Base-by-base conservation (phyloP, 2,113 vertebrate genomes). In the Gymnarchus niloticus region DNA sequence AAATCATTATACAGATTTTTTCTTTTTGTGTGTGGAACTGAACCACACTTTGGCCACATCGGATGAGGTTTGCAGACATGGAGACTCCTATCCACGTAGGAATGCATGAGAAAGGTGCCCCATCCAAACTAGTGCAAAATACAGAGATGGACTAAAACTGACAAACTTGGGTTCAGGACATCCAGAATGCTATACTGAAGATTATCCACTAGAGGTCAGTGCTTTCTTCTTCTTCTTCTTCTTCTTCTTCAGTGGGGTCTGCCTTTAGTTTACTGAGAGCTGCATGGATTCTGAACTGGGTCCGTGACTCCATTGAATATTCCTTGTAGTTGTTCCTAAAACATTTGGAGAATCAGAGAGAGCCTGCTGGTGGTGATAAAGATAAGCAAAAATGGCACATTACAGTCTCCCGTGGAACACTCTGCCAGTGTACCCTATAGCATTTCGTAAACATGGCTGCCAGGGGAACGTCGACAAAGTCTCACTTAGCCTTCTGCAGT, bases 291-390 rank as follows among this genome's bases (percentile, higher is more conserved):
- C 96, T 92, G 92, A 96, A 96, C 84, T 95, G 94, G 0, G 95
- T 96, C 1, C 96, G 93, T 0, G 96, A 96, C 86, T 96, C 96
- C 96, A 96, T 96, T 0, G 95, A 96, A 89, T 96, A 96, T 12
- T 96, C 95, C 88, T 96, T 96, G 92, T 96, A 96, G 91, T 93
- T 93, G 73, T 93, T 93, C 85, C 96, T 96, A 57, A 12, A 41
- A 56, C 51, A 84, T 37, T 21, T 6, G 65, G 83, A 87, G 52
- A 49, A 65, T 6, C 37, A 28, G 12, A 82, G 65, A 65, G 10
- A 84, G 23, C 44, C 2, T 10, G 10, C 56, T 57, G 56, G n/a
- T 37, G 21, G 33, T 12, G 8, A 41, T 41, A 52, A 84, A 69
- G 14, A 84, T n/a, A 37, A 73, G 37, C 6, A 49, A 5, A 57